These are phyloP conservation scores for Drosophila aldrichi DNA, from an alignment of 2,888 invertebrate species.

Conservation along the genomic window DNA sequence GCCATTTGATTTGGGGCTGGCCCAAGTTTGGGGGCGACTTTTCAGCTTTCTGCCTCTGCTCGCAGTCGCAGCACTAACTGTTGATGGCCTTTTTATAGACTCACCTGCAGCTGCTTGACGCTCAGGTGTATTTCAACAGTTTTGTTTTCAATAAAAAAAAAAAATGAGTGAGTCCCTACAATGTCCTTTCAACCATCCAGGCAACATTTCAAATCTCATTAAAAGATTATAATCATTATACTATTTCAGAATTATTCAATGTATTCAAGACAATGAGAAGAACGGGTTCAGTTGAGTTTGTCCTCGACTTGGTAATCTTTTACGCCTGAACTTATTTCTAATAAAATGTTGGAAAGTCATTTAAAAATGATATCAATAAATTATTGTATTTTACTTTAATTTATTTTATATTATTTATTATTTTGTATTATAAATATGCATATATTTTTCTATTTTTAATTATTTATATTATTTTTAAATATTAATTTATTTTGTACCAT, in stretches of 20 bases:
- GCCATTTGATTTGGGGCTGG: slow-evolving; percentile 34
- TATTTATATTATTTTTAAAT: too few relatives aligned
- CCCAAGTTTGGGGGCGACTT: neutral
- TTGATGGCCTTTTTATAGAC: slow-evolving; percentile 70
- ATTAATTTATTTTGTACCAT: too few relatives aligned
- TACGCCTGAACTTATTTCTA: neutral
- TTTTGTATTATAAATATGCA: too few relatives aligned
- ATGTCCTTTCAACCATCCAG: neutral
- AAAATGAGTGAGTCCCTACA: slow-evolving; percentile 18
- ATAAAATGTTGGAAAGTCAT: neutral
- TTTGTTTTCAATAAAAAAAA: slow-evolving; percentile 41
- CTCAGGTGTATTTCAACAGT: slow-evolving; percentile 51
- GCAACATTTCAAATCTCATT: neutral
- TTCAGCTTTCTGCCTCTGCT: slow-evolving; percentile 18
- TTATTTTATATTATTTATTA: too few relatives aligned
- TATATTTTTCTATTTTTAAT: too few relatives aligned
- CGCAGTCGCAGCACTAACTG: slow-evolving; percentile 48
- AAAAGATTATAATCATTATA: neutral
- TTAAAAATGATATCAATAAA: too few relatives aligned
- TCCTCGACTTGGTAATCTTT: neutral
- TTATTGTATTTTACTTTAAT: too few relatives aligned
- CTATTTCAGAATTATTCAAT: neutral
- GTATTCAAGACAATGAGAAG: neutral
- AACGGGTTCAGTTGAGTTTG: neutral
- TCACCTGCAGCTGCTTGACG: slow-evolving; percentile 46